Conservation (phyloP, 2,797 vertebrate species). For the Sebastes dallii region DNA sequence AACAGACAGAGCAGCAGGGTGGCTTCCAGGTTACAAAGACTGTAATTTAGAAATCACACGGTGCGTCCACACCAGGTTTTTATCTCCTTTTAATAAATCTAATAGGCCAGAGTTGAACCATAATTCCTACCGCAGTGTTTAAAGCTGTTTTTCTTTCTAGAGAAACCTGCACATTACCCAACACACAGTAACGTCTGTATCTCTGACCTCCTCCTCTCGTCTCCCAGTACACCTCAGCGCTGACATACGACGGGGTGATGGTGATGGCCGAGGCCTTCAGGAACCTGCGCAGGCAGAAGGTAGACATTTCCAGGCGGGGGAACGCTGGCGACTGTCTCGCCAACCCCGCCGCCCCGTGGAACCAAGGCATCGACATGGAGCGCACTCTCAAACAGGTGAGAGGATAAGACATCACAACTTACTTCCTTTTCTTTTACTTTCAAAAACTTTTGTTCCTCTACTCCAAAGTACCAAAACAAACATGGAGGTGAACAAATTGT, state of each 20-base stretch:
- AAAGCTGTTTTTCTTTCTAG: neutral
- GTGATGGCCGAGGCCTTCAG: conserved; percentile 97
- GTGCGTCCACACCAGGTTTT: neutral
- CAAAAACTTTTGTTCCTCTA: neutral
- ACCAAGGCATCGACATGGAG: conserved; percentile 96
- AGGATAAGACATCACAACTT: neutral
- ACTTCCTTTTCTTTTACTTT: neutral
- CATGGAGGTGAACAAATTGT: neutral
- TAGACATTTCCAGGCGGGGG: conserved; percentile 93
- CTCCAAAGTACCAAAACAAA: neutral
- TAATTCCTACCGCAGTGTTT: neutral
- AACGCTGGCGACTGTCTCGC: conserved; percentile 95
- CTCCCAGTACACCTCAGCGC: conserved; percentile 91
- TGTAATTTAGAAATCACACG: conserved; percentile 8
- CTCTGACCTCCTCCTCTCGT: neutral
- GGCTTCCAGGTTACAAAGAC: neutral
- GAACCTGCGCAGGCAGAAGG: conserved; percentile 92
- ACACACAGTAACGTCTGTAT: neutral
- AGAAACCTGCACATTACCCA: neutral
- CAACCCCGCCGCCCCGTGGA: conserved; percentile 95
- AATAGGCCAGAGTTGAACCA: neutral
- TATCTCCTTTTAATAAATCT: neutral
- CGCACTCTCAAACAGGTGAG: conserved; percentile 93
- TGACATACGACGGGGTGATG: conserved; percentile 95
- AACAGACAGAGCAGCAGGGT: conserved; percentile 13